Evolutionary conservation across 2,888 invertebrate species (phyloP).

Genomic region (Biston stratarius): DNA sequence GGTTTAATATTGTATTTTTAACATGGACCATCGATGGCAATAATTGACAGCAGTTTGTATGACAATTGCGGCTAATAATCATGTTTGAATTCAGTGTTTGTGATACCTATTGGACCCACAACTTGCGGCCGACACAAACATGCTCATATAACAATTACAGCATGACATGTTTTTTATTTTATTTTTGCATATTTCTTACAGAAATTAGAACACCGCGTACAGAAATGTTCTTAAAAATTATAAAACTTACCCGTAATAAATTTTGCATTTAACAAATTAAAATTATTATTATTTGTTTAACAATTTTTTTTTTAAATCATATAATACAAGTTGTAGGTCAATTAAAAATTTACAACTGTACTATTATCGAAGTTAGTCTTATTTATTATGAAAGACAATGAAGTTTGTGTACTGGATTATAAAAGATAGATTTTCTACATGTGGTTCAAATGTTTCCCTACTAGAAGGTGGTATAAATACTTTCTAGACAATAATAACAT

Average conservation of each 20-base stretch:
- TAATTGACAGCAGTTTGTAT: slow-evolving; percentile 33
- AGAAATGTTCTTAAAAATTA: too few relatives aligned
- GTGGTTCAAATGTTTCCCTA: too few relatives aligned
- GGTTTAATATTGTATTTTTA: slow-evolving; percentile 57
- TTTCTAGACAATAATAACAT: background rate
- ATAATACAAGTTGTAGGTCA: background rate
- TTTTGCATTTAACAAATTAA: too few relatives aligned
- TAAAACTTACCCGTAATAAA: too few relatives aligned
- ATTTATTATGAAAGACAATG: background rate
- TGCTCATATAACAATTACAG: too few relatives aligned
- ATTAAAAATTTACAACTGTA: background rate
- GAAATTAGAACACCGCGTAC: too few relatives aligned
- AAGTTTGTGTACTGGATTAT: background rate
- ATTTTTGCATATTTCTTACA: too few relatives aligned
- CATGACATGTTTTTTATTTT: too few relatives aligned
- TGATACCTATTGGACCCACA: background rate
- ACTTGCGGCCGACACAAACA: background rate
- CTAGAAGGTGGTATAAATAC: background rate
- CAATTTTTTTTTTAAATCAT: background rate
- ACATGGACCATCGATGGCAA: slow-evolving; percentile 54
- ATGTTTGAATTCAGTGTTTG: background rate
- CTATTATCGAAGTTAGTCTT: background rate
- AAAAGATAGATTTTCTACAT: too few relatives aligned
- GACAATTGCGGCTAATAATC: background rate
- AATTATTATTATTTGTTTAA: too few relatives aligned